Evolutionary conservation across 2,888 invertebrate genomes (phyloP), one percentile per base, ranked within the genome.

Genomic region (Syrphus vitripennis): DNA sequence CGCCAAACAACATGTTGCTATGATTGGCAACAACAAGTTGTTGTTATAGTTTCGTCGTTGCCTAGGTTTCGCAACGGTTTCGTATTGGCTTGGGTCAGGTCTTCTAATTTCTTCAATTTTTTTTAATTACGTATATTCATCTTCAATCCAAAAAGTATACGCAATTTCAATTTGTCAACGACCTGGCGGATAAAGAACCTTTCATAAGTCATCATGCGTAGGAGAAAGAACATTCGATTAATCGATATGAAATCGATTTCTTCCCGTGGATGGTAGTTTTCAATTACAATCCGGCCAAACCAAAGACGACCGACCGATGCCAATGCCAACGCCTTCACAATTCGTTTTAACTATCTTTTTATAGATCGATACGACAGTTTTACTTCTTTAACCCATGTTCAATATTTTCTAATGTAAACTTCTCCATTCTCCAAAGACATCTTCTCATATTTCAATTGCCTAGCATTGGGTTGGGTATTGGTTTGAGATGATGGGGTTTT

Each of bases 221-320:
- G 72, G 76, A 77, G 69, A 72, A 61, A 19, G 45, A 50, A 71
- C 72, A 72, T 69, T 80, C 80, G 80, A 84, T 86, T 81, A 80
- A 63, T 77, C 67, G 81, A 74, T 77, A 80, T 57, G 42, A 86
- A 77, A 77, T 77, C 77, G 77, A 81, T 79, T 83, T 76, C 65
- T 70, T 9, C 34, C 71, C 42, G 45, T 21, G 67, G 37, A 83
- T 75, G 57, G 65, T 48, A 70, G 57, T 70, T 83, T 83, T 70
- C 74, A 75, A 79, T 79, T 75, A 65, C 75, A 76, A 26, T 45
- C 19, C 12, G 9, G 10, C 75, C n/a, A 71, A 34, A 29, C 16
- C 16, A 55, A 61, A 42, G 16, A 45, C 2, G 29, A 69, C 34
- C n/a, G n/a, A n/a, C n/a, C n/a, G n/a, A n/a, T n/a, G 19, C 7